phyloP scores from a whole-genome alignment of 2,888 invertebrate genomes.

The Tanytarsus gracilentus region DNA sequence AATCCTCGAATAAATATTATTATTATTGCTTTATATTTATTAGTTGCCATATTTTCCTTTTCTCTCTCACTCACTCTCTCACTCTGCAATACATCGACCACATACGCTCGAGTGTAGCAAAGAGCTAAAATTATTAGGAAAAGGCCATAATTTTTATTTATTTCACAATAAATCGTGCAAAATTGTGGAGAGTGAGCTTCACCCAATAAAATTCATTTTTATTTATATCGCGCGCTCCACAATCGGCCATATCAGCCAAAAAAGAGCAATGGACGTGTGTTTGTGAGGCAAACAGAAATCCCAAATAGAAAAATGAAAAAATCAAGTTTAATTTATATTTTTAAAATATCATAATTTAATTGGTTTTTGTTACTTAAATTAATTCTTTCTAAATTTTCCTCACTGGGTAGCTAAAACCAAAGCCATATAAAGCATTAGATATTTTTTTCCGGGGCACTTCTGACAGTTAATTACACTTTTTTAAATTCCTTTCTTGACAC shows the following conservation, averaged over 20 bases:
- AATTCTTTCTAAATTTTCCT: no score
- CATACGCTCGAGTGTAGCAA: background rate
- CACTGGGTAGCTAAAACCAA: no score
- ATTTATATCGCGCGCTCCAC: conserved; percentile 16
- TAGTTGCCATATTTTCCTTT: conserved; percentile 24
- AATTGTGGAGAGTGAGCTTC: conserved; percentile 27
- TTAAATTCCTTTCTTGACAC: background rate
- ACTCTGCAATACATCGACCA: no score
- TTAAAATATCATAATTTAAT: no score
- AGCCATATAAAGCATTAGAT: background rate
- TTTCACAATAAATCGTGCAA: conserved; percentile 28
- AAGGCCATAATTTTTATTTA: conserved; percentile 29
- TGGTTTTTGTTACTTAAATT: no score
- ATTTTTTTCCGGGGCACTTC: background rate
- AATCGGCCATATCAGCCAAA: background rate
- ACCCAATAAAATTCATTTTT: conserved; percentile 26
- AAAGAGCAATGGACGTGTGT: background rate
- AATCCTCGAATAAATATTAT: conserved; percentile 29
- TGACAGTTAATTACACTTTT: conserved; percentile 27
- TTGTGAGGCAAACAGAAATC: no score
- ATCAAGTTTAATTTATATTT: no score
- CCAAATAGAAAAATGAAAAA: no score
- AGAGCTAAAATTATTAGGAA: conserved; percentile 23
- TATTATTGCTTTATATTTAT: conserved; percentile 29
- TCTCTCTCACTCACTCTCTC: background rate